Base-by-base conservation (phyloP, 2,113 vertebrate species). In the Lagopus muta region DNA sequence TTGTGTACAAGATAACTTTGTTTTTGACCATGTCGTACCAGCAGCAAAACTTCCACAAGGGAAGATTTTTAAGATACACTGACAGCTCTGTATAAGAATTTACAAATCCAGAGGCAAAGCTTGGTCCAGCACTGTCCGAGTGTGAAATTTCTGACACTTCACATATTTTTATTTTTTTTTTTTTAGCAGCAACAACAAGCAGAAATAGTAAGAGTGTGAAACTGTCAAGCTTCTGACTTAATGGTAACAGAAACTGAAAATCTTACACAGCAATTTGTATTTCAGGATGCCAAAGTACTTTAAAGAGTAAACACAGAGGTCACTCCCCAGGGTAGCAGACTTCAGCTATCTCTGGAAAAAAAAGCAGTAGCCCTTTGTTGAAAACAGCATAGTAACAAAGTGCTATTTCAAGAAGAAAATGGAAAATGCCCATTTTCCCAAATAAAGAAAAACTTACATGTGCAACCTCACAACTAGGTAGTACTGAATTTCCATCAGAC, bases 301-400 rank as follows among this genome's bases (percentile, higher is more conserved):
- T 80, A 52, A 89, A 83, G 89, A 95, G 66, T 89, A 91, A 95
- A 85, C 67, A 80, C 0, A 80, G 66, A 82, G 82, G 75, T 89
- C 45, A 48, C 3, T 82, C 90, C n/a, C 62, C 21, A 80, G 45
- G 66, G 67, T 73, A 78, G 62, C 36, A n/a, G 45, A 11, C 54
- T 82, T 45, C 61, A 67, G 24, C 40, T 89, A 25, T 70, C 78
- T 54, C 64, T 91, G 55, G 30, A 66, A 91, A 92, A 88, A 54
- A 82, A 52, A 65, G 45, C 24, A 89, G 40, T 57, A 82, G 18
- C 3, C 24, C 20, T 91, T 87, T 82, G 66, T 85, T 95, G 52
- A 48, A 36, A 13, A 66, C 13, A 58, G 18, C 19, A 42, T 11
- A 76, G 34, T 54, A 85, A 76, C 48, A 92, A 84, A 72, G 18